Evolutionary conservation across 2,888 invertebrate species (phyloP).

Genomic region (Caenorhabditis imperialis): DNA sequence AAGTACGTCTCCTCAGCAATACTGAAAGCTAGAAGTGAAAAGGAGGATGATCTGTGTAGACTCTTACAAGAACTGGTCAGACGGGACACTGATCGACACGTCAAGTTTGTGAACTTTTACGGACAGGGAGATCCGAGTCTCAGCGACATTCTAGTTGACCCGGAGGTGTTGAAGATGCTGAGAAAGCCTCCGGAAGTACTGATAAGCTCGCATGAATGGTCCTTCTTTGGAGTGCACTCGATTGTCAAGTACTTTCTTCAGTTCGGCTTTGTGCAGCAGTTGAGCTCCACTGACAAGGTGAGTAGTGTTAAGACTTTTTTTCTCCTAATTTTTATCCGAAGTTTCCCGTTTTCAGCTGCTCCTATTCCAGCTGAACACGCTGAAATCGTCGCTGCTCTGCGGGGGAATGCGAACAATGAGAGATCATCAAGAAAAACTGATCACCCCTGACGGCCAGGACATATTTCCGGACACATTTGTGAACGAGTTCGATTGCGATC

Average conservation of each 20-base stretch:
- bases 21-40: no score
- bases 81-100: no score
- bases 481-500: conserved; percentile 3
- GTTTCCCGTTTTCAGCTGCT: conserved; percentile 3
- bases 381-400: conserved; percentile 1
- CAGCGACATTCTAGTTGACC: not conserved
- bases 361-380: conserved; percentile 9
- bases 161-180: not conserved
- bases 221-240: conserved; percentile 6
- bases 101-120: conserved; percentile 14
- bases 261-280: conserved; percentile 13
- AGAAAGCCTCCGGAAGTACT: conserved; percentile 5
- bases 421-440: conserved; percentile 6
- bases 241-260: conserved; percentile 4
- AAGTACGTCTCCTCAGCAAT: not conserved
- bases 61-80: no score
- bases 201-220: conserved; percentile 3
- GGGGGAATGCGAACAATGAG: not conserved
- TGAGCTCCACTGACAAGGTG: conserved; percentile 9
- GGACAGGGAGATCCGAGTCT: conserved; percentile 13
- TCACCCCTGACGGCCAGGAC: conserved; percentile 19
- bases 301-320: not conserved
- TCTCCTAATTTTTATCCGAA: not conserved
- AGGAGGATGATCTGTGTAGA: no score
- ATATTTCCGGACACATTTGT: conserved; percentile 19